These are phyloP conservation scores for Hoplodrina ambigua DNA, from an alignment of 2,888 invertebrate species.

Conservation along the genomic window DNA sequence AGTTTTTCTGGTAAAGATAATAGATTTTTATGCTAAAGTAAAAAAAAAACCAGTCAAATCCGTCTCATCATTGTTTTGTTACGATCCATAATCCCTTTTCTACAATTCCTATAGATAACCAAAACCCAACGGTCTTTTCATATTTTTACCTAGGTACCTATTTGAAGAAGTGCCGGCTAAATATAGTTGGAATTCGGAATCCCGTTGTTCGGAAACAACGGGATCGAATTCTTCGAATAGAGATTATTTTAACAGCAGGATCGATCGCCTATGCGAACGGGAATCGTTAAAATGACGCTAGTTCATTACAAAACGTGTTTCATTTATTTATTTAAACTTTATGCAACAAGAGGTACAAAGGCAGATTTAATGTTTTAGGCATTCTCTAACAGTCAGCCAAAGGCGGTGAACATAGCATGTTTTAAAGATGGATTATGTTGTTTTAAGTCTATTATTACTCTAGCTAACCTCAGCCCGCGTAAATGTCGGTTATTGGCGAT, in stretches of 20 bases:
- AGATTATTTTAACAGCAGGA: conserved; percentile 16
- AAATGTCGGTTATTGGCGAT: too few species aligned
- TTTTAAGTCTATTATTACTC: background rate
- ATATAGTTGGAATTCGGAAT: background rate
- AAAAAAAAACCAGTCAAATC: background rate
- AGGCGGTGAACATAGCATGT: too few species aligned
- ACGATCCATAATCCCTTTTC: background rate
- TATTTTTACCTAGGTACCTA: background rate
- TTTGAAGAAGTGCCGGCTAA: conserved; percentile 7
- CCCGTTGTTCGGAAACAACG: conserved; percentile 16
- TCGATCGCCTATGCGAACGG: background rate
- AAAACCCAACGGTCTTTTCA: background rate
- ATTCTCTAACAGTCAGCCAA: too few species aligned
- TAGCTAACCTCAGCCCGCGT: too few species aligned
- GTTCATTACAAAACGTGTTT: background rate
- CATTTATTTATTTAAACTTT: too few species aligned
- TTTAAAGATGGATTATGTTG: too few species aligned
- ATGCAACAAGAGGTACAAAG: too few species aligned
- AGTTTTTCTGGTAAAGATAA: background rate
- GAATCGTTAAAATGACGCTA: background rate
- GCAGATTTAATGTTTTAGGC: too few species aligned
- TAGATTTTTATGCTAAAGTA: background rate
- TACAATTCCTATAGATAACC: background rate
- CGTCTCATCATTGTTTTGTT: background rate
- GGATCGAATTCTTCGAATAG: conserved; percentile 18